Conservation (phyloP, 2,797 vertebrate species). For the Falco naumanni region DNA sequence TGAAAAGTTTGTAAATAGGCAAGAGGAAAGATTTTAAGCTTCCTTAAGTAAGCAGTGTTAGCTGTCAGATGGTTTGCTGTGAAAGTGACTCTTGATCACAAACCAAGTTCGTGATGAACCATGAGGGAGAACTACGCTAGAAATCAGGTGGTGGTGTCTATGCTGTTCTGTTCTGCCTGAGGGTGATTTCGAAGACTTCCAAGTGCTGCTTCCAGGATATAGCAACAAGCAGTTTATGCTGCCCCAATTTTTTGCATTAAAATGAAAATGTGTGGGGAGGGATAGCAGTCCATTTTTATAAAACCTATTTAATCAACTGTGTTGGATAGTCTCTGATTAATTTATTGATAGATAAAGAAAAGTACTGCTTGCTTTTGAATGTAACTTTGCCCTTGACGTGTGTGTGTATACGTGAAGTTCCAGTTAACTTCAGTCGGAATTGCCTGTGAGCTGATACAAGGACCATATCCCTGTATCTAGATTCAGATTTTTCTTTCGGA, state of each 20-base stretch:
- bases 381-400: neutral
- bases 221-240: neutral
- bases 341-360: neutral
- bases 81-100: neutral
- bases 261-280: neutral
- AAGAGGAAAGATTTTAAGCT: neutral
- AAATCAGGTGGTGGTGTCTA: neutral
- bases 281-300: neutral
- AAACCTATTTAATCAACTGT: neutral
- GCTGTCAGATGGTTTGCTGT: neutral
- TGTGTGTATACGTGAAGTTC: neutral
- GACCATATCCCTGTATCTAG: neutral
- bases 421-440: neutral
- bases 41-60: neutral
- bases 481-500: neutral
- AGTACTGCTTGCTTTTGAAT: neutral
- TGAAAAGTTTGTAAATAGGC: neutral
- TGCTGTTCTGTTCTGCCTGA: neutral
- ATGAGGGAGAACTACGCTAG: neutral
- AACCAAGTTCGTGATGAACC: neutral
- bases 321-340: neutral
- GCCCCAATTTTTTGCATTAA: neutral
- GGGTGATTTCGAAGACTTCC: neutral
- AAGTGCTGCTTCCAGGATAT: neutral
- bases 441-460: neutral